phyloP scores from a whole-genome alignment of 2,113 vertebrate genomes.

The Chionomys nivalis region DNA sequence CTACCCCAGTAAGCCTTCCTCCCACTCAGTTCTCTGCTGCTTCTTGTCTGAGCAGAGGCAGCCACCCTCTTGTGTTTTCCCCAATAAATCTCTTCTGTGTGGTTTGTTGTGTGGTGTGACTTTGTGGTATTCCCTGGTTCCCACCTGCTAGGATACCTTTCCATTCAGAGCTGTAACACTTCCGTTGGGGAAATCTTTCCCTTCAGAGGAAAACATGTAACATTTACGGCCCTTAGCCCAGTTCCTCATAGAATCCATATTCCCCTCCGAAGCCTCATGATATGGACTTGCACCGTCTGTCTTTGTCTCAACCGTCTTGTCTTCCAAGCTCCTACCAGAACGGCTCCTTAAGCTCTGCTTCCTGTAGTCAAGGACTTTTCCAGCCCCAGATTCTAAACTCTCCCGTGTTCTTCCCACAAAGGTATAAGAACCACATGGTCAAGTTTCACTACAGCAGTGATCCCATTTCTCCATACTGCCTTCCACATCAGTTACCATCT shows the following conservation, averaged over 20 bases:
- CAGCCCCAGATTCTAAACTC: neutral
- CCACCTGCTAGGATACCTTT: neutral
- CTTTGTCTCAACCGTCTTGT: neutral
- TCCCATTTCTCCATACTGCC: neutral
- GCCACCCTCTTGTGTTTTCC: neutral
- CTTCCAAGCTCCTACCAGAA: neutral
- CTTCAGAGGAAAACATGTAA: neutral
- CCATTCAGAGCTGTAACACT: neutral
- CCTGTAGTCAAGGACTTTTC: neutral
- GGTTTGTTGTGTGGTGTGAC: neutral
- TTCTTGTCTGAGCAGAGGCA: neutral
- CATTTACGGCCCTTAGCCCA: neutral
- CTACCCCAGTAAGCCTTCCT: neutral
- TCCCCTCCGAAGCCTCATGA: neutral
- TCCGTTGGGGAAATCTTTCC: neutral
- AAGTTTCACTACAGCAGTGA: neutral
- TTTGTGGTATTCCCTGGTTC: neutral
- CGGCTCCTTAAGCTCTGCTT: neutral
- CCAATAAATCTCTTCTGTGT: neutral
- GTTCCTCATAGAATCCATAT: neutral
- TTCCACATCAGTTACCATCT: neutral
- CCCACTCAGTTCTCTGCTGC: neutral
- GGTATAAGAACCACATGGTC: neutral
- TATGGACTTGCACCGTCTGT: too few species aligned
- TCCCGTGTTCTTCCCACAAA: neutral